Evolutionary conservation across 2,888 invertebrate genomes (phyloP).

Genomic region (Nephrotoma guestfalica): DNA sequence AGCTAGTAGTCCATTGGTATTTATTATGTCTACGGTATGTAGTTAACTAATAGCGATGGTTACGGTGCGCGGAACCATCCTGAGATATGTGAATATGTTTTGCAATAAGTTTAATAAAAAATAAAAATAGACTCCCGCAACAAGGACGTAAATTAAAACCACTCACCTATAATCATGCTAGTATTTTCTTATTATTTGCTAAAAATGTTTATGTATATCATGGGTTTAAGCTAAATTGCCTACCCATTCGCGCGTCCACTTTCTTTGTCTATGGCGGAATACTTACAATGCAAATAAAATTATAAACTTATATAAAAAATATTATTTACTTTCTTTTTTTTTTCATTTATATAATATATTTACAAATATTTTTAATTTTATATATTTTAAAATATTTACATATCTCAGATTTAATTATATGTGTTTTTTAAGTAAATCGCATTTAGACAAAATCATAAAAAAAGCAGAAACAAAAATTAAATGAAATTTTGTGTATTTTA

Average conservation of each 20-base stretch:
- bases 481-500: neutral
- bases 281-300: neutral
- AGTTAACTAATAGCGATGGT: neutral
- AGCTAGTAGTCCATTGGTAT: no score
- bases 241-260: neutral
- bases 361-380: neutral
- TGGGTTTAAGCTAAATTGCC: neutral
- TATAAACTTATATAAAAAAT: neutral
- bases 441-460: neutral
- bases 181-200: neutral
- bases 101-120: neutral
- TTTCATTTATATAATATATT: neutral
- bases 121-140: neutral
- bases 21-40: no score
- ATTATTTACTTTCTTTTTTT: neutral
- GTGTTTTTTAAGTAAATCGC: neutral
- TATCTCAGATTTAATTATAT: neutral
- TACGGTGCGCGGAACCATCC: neutral
- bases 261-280: neutral
- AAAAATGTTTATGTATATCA: neutral
- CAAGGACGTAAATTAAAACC: neutral
- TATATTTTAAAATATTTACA: neutral
- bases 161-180: neutral
- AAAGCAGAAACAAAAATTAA: neutral
- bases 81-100: neutral